Conservation (phyloP, 2,113 vertebrate genomes). For the Myrmecobius fasciatus region DNA sequence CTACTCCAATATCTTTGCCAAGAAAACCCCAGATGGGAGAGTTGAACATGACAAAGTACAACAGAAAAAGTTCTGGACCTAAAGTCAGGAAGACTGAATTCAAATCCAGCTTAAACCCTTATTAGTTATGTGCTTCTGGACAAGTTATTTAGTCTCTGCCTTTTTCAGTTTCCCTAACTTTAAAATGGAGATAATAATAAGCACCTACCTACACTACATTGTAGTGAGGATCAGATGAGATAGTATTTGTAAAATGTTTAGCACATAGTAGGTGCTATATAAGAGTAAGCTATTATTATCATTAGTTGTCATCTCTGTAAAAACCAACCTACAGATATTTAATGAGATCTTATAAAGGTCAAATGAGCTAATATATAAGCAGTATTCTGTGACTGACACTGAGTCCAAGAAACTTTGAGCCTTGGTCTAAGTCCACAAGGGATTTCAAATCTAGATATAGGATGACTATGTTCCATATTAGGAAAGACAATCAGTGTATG, state of each 20-base stretch:
- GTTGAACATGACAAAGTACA: neutral
- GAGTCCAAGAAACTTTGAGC: too few relatives aligned
- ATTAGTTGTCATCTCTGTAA: neutral
- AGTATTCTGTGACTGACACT: too few relatives aligned
- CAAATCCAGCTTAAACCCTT: neutral
- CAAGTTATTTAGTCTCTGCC: neutral
- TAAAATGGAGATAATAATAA: neutral
- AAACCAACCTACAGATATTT: neutral
- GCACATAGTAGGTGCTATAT: neutral
- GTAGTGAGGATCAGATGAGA: neutral
- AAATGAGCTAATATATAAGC: too few relatives aligned
- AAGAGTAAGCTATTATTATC: neutral
- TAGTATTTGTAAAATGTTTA: neutral
- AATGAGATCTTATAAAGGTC: too few relatives aligned
- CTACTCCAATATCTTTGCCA: neutral
- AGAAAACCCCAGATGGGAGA: neutral
- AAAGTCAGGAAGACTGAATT: neutral
- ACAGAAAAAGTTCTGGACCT: too few relatives aligned
- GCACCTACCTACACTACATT: neutral
- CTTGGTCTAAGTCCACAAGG: too few relatives aligned
- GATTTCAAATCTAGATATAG: too few relatives aligned
- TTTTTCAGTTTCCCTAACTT: neutral
- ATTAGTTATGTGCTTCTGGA: neutral
- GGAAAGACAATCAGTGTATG: too few relatives aligned
- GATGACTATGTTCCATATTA: too few relatives aligned